phyloP scores from a whole-genome alignment of 2,113 vertebrate genomes.

The Aegithalos caudatus region DNA sequence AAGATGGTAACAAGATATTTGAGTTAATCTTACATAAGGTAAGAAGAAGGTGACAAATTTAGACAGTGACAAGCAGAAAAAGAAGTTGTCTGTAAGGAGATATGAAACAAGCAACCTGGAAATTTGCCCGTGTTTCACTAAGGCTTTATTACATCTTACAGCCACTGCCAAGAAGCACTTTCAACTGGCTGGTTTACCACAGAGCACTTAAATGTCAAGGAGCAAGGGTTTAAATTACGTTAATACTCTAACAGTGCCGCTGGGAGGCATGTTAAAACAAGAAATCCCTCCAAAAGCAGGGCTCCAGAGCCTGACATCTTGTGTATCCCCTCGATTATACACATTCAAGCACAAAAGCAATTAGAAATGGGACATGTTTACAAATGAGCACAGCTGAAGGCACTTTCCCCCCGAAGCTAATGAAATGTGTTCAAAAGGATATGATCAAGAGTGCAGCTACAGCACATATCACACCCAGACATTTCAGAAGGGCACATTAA shows the following conservation, averaged over 20 bases:
- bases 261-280: constrained; percentile 25
- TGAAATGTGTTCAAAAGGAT: neutral
- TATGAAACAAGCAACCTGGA: neutral
- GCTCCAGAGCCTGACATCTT: neutral
- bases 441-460: neutral
- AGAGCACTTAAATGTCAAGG: constrained; percentile 29
- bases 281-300: neutral
- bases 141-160: constrained; percentile 20
- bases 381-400: neutral
- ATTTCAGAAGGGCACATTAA: constrained; percentile 30
- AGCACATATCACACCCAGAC: neutral
- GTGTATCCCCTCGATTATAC: neutral
- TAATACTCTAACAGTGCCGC: neutral
- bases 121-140: neutral
- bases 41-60: constrained; percentile 38
- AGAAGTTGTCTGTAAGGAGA: constrained; percentile 27
- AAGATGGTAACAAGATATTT: neutral
- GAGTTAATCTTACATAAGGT: constrained; percentile 17
- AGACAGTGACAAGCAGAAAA: constrained; percentile 30
- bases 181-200: neutral
- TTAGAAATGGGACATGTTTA: neutral
- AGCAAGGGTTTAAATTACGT: neutral
- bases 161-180: neutral
- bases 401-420: neutral
- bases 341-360: neutral